Conservation (phyloP, 2,888 invertebrate genomes). For the Neelides folsomi region DNA sequence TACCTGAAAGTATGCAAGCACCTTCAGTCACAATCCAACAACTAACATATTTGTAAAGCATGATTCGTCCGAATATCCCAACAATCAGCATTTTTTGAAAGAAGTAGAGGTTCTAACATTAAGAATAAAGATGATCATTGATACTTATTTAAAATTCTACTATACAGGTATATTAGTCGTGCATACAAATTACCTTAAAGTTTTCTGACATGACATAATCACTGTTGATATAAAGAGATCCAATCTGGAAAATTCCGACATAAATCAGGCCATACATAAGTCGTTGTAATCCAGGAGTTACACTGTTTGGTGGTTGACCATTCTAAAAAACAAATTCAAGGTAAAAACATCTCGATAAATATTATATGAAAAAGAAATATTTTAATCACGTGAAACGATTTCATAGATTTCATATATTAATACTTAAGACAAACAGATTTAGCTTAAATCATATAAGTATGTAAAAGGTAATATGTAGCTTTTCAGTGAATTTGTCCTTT, state of each 20-base stretch:
- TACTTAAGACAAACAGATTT: too few species aligned
- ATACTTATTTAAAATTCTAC: too few species aligned
- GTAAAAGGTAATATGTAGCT: too few species aligned
- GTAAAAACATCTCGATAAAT: too few species aligned
- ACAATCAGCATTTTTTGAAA: constrained; percentile 47
- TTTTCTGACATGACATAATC: constrained; percentile 50
- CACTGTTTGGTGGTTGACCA: constrained; percentile 35
- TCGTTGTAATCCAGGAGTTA: constrained; percentile 47
- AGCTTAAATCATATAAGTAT: too few species aligned
- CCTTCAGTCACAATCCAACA: constrained; percentile 87
- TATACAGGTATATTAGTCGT: too few species aligned
- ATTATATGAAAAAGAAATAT: too few species aligned
- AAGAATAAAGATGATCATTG: too few species aligned
- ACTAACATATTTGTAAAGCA: constrained; percentile 80
- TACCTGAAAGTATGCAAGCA: constrained; percentile 49
- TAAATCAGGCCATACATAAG: constrained; percentile 57
- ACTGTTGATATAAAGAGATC: constrained; percentile 56
- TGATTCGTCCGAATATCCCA: constrained; percentile 72
- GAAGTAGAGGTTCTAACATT: constrained; percentile 18
- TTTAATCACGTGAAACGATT: too few species aligned
- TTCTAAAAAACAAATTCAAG: constrained; percentile 14
- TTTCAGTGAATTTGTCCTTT: too few species aligned
- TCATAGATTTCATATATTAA: too few species aligned
- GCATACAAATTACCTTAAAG: constrained; percentile 39
- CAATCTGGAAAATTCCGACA: constrained; percentile 58